These are phyloP conservation scores for Pharmacophagus antenor DNA, from an alignment of 2,888 invertebrate species.

Conservation along the genomic window DNA sequence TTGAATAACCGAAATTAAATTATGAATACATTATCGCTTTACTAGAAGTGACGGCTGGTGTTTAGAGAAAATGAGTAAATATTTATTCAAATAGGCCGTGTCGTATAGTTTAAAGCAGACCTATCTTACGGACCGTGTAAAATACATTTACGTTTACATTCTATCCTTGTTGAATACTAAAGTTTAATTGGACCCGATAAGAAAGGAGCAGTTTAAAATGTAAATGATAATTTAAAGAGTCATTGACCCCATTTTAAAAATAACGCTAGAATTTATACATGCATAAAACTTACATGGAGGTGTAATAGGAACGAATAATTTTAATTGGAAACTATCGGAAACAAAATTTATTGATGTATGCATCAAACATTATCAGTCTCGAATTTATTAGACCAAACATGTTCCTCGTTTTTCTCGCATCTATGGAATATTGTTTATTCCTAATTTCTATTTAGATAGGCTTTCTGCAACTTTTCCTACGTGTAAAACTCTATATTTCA, in stretches of 20 bases:
- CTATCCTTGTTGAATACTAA: background rate
- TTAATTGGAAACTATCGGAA: no score
- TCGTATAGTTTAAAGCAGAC: background rate
- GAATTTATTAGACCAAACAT: no score
- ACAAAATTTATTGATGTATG: no score
- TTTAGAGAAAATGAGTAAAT: background rate
- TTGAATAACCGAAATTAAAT: no score
- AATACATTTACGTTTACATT: background rate
- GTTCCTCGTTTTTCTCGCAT: no score
- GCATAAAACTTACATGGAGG: background rate
- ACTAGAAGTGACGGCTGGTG: no score
- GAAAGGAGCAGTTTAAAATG: background rate
- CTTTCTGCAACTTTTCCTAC: no score
- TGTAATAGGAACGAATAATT: no score
- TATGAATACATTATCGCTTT: background rate
- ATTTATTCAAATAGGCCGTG: background rate
- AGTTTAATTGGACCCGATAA: constrained; percentile 1
- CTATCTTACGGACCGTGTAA: background rate
- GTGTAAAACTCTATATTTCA: no score
- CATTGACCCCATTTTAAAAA: background rate
- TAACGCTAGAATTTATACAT: background rate
- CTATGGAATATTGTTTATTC: no score
- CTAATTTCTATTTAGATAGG: no score
- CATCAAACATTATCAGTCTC: no score
- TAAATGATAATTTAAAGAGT: background rate